Conservation (phyloP, 2,888 invertebrate genomes). For the Hermaeophaga mercurialis region DNA sequence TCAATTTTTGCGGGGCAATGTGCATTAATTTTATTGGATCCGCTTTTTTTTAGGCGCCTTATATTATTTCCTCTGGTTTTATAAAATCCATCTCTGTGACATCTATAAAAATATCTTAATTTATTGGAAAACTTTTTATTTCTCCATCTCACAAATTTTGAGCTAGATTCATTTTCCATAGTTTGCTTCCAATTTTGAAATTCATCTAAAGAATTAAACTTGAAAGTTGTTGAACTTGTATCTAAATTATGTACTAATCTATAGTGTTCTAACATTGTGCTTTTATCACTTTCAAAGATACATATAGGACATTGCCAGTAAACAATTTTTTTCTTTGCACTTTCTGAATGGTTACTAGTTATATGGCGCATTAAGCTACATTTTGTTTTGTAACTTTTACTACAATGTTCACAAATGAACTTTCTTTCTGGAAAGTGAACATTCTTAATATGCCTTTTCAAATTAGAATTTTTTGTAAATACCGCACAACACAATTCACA, state of each 20-base stretch:
- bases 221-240: background rate
- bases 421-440: slow-evolving; percentile 4
- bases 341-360: slow-evolving; percentile 3
- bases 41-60: slow-evolving; percentile 4
- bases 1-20: slow-evolving; percentile 14
- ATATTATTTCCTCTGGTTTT: slow-evolving; percentile 7
- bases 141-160: background rate
- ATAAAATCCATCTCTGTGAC: slow-evolving; percentile 15
- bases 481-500: slow-evolving; percentile 11
- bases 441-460: slow-evolving; percentile 4
- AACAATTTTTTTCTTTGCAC: background rate
- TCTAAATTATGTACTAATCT: background rate
- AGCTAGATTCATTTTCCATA: slow-evolving; percentile 5
- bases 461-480: slow-evolving; percentile 3
- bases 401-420: slow-evolving; percentile 14
- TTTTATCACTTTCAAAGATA: slow-evolving; percentile 1
- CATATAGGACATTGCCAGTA: slow-evolving; percentile 11
- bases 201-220: slow-evolving; percentile 1
- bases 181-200: slow-evolving; percentile 8
- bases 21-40: slow-evolving; percentile 13
- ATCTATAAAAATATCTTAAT: slow-evolving; percentile 6
- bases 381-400: slow-evolving; percentile 12
- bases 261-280: slow-evolving; percentile 4
- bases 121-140: background rate
- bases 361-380: slow-evolving; percentile 4